Evolutionary conservation across 2,113 vertebrate genomes (phyloP), one percentile per base, ranked within the genome.

Genomic region (Forbesichthys agassizii): DNA sequence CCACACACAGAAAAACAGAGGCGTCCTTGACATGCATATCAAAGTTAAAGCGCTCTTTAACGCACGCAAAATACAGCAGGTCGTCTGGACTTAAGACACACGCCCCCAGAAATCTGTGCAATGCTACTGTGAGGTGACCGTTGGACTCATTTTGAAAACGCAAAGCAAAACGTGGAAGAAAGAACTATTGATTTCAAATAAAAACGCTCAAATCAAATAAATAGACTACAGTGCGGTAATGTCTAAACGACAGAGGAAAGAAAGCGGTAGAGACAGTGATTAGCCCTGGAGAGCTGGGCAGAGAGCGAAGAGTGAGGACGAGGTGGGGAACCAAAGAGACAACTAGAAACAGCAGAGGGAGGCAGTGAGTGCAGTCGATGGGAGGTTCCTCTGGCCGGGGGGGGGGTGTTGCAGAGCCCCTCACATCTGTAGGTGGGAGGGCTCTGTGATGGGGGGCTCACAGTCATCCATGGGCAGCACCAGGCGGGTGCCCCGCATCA

Each of bases 401-500:
- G 20, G 1, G 64, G 49, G n/a, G 67, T 27, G 4, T 0, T 9
- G 12, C 47, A 11, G 33, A 20, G 7, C 54, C 66, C 63, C 68
- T 89, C 80, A 90, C 81, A 87, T 84, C 65, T 70, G 3, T 47
- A 88, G 33, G 68, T 73, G 84, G 62, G 55, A 75, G 55, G 81
- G 74, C 69, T 91, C 88, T 3, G 93, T 92, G 63, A 96, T 92
- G 0, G 95, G 92, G 0, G 95, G 95, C 85, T 98, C 96, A 0
- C 95, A 96, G 86, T 98, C 95, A 1, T 98, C 96, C 96, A 98
- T 97, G 66, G 97, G 97, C 57, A 98, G 94, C 74, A 98, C 97
- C 77, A 99, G 92, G 66, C 96, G 95, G 0, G 96, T 98, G 9
- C 97, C 96, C 64, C 96, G 91, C 88, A 98, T 97, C 71, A 98